Evolutionary conservation across 2,113 vertebrate genomes (phyloP), one percentile per base, ranked within the genome.

Genomic region (Butastur rufipennis): DNA sequence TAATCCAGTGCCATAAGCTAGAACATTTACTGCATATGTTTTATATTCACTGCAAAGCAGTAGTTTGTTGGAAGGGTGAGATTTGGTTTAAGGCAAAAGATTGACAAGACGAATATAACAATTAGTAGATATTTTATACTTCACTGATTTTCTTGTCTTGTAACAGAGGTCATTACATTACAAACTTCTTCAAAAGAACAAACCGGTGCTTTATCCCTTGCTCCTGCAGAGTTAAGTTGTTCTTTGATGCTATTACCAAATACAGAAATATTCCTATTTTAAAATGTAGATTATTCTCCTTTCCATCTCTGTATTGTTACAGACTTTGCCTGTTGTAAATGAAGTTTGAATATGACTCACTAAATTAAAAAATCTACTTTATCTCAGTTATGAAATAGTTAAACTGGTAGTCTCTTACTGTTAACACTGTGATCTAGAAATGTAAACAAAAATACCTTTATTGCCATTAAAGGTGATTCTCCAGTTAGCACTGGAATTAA

Each of bases 21-120:
- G 40, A 86, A 74, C 1, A 42, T 56, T 65, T 94, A 80, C 91
- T 72, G 20, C 20, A 32, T 53, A 27, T 47, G 34, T 85, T 91
- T 97, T 93, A 52, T 80, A 90, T 86, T 93, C n/a, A 68, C 26
- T 67, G 16, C 81, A 93, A 96, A 91, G 34, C 16, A 42, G 5
- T n/a, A 92, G 11, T 85, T 70, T 95, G 45, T 75, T 95, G 31
- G 53, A 91, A 91, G 45, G 84, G 26, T 78, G 58, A 71, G 29
- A 77, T 82, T 90, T 94, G 56, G 92, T 96, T 82, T 87, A 83
- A 96, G 85, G 74, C 25, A 94, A 91, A 31, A 91, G 27, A 58
- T 29, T 70, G 81, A 81, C 43, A 83, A 65, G 7, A 93, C 10
- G 47, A 93, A 63, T 79, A 34, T 77, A 79, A 56, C 16, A 67